A percentile compares a stretch with the other conserved stretches of the same genome.
Conservation (phyloP, 2,113 vertebrate species). For the Brevimyrus niger region DNA sequence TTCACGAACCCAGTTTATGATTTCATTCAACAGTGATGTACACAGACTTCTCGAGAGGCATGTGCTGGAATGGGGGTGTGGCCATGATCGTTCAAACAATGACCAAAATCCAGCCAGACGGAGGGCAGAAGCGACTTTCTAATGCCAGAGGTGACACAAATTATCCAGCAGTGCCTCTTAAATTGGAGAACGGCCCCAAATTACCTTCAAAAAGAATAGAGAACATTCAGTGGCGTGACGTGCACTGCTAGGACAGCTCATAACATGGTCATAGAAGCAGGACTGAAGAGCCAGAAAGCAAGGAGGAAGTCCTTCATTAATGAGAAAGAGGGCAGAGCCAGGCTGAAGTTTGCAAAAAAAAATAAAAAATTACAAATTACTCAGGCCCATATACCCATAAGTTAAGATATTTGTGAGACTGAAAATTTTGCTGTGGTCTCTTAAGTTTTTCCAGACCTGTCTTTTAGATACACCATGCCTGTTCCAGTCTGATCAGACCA, state of each 20-base stretch:
- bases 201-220: not conserved
- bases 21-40: not conserved
- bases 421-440: not conserved
- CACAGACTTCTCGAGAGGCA: not conserved
- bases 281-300: not conserved
- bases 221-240: not conserved
- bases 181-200: not conserved
- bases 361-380: not conserved
- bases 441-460: not conserved
- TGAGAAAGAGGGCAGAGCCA: not conserved
- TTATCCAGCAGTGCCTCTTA: not conserved
- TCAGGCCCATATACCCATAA: not conserved
- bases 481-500: not conserved
- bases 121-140: not conserved
- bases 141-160: not conserved
- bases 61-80: not conserved
- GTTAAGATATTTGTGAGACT: not conserved
- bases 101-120: not conserved
- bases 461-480: not conserved
- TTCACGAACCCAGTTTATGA: not conserved
- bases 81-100: not conserved
- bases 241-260: not conserved
- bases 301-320: not conserved
- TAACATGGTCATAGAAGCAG: not conserved
- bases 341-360: not conserved